A percentile compares a stretch with the other conserved stretches of the same genome.
phyloP scores from a whole-genome alignment of 2,113 vertebrate species.

The Ibidorhyncha struthersii region DNA sequence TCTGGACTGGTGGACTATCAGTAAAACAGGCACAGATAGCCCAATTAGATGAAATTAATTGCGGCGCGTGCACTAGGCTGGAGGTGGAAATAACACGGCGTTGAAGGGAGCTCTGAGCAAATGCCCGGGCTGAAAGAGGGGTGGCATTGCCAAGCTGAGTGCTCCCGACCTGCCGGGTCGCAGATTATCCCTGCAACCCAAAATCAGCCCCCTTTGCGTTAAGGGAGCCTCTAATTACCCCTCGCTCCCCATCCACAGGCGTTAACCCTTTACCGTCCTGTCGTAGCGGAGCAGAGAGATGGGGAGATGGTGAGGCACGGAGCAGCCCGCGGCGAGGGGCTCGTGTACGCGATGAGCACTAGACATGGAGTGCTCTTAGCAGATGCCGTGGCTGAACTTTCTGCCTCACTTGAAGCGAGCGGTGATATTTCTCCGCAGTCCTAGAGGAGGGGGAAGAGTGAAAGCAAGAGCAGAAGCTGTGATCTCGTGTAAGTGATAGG shows the following conservation, averaged over 20 bases:
- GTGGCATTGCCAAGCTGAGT: neutral
- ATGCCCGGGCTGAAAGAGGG: no score
- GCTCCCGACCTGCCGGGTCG: rapidly evolving
- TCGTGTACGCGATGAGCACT: neutral
- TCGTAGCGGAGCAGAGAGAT: neutral
- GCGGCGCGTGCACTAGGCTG: rapidly evolving
- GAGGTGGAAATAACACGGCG: rapidly evolving
- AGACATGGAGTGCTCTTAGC: neutral
- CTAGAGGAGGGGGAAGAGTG: neutral
- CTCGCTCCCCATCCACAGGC: rapidly evolving
- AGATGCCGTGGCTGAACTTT: neutral
- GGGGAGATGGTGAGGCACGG: neutral
- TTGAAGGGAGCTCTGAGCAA: neutral
- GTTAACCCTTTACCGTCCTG: rapidly evolving
- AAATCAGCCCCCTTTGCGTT: neutral
- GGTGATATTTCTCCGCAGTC: neutral
- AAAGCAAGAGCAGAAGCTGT: neutral
- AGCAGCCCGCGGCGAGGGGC: neutral
- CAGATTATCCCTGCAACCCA: rapidly evolving
- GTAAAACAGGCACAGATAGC: neutral
- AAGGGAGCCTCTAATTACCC: neutral
- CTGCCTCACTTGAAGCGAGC: slow-evolving; percentile 7
- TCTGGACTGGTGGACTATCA: neutral
- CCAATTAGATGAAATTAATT: neutral
- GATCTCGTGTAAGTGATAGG: neutral